Evolutionary conservation across 1,140 invertebrate genomes (phyloP).

Genomic region (Rhynchophorus ferrugineus): DNA sequence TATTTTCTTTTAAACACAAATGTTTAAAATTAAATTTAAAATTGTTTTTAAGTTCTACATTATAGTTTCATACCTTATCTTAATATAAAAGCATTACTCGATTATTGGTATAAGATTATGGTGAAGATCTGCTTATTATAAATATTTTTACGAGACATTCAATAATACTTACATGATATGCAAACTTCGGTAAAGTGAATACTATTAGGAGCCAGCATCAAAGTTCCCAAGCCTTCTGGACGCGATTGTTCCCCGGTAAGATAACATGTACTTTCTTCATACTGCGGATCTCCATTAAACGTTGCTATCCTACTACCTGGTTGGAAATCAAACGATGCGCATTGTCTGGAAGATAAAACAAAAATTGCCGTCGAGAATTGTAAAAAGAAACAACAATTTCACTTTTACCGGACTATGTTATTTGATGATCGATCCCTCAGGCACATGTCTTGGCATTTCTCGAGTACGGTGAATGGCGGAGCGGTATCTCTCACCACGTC

Average conservation of each 20-base stretch:
- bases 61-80: no score
- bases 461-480: slow-evolving; percentile 75
- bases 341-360: slow-evolving; percentile 46
- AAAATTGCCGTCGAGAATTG: not conserved
- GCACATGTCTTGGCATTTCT: slow-evolving; percentile 78
- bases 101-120: no score
- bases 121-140: no score
- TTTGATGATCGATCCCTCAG: slow-evolving; percentile 68
- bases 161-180: slow-evolving; percentile 65
- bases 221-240: slow-evolving; percentile 76
- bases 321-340: slow-evolving; percentile 83
- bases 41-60: no score
- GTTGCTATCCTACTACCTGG: slow-evolving; percentile 76
- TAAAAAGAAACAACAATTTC: not conserved
- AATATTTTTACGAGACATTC: no score
- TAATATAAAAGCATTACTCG: no score
- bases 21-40: no score
- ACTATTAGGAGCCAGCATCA: slow-evolving; percentile 77
- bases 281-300: slow-evolving; percentile 72
- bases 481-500: slow-evolving; percentile 76
- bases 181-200: slow-evolving; percentile 87
- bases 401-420: slow-evolving; percentile 59
- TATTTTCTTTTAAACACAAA: no score
- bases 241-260: slow-evolving; percentile 73
- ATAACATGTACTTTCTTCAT: slow-evolving; percentile 86